Evolutionary conservation across 2,113 vertebrate species (phyloP).

Genomic region (Cygnus buccinator): DNA sequence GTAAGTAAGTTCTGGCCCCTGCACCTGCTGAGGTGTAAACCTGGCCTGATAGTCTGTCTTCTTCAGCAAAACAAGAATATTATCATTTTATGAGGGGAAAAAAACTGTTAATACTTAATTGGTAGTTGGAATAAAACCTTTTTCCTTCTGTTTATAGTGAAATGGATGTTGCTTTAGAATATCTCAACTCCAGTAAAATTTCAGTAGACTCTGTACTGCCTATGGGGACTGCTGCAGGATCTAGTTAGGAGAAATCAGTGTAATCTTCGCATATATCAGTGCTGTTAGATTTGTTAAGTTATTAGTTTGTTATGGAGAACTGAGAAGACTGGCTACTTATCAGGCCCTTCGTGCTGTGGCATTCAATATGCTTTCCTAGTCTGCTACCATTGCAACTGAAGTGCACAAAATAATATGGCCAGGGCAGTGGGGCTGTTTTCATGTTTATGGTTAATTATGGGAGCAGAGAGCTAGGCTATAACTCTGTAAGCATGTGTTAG

Average conservation of each 20-base stretch:
- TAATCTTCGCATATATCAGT: neutral
- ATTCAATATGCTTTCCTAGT: neutral
- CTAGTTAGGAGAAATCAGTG: neutral
- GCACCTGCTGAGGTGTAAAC: neutral
- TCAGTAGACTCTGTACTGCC: neutral
- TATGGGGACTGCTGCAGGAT: neutral
- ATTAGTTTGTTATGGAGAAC: neutral
- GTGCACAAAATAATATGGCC: neutral
- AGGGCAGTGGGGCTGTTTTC: neutral
- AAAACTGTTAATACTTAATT: neutral
- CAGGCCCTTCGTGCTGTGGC: neutral
- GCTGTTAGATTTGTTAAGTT: neutral
- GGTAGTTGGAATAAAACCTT: neutral
- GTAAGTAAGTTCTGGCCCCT: neutral
- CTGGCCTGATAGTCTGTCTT: neutral
- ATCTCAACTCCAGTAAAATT: neutral
- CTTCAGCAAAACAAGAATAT: neutral
- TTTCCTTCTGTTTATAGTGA: neutral
- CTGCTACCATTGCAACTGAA: neutral
- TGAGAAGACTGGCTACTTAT: neutral
- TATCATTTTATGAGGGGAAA: neutral
- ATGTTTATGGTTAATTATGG: neutral
- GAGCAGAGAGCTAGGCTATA: neutral
- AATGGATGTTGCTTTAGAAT: neutral
- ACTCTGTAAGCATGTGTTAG: neutral